Evolutionary conservation across 1,140 invertebrate species (phyloP).

Genomic region (Gryllus bimaculatus): DNA sequence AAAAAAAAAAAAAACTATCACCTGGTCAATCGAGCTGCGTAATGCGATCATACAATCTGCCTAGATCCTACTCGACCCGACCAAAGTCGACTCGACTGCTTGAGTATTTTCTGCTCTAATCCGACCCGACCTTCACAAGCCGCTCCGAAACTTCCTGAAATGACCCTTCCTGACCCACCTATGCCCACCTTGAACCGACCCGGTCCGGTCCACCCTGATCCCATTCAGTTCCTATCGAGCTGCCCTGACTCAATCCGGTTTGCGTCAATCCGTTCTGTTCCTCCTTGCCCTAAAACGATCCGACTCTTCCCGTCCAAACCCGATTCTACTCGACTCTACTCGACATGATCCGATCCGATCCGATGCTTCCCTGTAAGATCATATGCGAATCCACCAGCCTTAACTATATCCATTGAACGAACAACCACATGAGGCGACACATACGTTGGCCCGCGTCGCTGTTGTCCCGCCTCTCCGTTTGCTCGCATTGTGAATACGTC

Average conservation of each 20-base stretch:
- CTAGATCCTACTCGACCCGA: constrained; percentile 6
- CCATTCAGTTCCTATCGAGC: constrained; percentile 21
- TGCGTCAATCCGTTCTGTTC: neutral
- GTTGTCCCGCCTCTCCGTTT: too few relatives aligned
- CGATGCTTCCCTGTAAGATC: constrained; percentile 25
- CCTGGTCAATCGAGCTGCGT: too few relatives aligned
- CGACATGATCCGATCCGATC: constrained; percentile 25
- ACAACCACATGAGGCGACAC: too few relatives aligned
- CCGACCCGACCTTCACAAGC: constrained; percentile 24
- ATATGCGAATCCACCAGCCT: neutral
- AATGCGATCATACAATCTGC: too few relatives aligned
- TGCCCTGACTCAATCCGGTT: constrained; percentile 16
- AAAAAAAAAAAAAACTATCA: too few relatives aligned
- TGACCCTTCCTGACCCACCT: constrained; percentile 22
- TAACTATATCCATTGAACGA: too few relatives aligned
- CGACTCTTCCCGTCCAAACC: constrained; percentile 24
- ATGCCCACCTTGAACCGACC: constrained; percentile 23
- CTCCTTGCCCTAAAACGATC: constrained; percentile 1
- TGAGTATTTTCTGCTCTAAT: constrained; percentile 21
- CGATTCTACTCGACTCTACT: constrained; percentile 25
- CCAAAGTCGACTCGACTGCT: constrained; percentile 18
- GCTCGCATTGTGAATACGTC: too few relatives aligned
- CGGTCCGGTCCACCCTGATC: constrained; percentile 25
- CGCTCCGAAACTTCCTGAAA: constrained; percentile 23
- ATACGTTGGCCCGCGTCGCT: too few relatives aligned